A percentile compares a stretch with the other conserved stretches of the same genome.
These are phyloP conservation scores for Corythornis leucogaster DNA, from an alignment of 2,797 vertebrate genomes.

Conservation along the genomic window DNA sequence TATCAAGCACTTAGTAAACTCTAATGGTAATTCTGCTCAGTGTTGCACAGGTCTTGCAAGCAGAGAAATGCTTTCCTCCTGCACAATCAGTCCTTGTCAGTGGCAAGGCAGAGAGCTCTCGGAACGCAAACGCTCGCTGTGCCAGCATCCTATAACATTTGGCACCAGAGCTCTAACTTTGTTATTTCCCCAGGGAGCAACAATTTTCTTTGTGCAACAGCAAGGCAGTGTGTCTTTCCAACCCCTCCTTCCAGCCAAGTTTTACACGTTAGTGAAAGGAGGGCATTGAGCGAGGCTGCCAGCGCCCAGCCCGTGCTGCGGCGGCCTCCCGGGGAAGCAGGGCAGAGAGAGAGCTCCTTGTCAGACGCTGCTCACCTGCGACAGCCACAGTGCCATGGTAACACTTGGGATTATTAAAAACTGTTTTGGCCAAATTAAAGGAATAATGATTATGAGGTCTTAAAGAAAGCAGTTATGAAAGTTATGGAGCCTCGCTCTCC, in stretches of 20 bases:
- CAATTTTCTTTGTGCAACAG: slow-evolving; percentile 37
- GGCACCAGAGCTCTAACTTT: slow-evolving; percentile 18
- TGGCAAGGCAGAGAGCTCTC: slow-evolving; percentile 30
- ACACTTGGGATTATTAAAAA: background rate
- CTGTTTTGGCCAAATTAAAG: background rate
- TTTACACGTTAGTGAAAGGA: slow-evolving; percentile 25
- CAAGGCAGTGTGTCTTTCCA: background rate
- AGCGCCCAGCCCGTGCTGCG: rapidly evolving
- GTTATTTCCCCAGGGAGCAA: slow-evolving; percentile 45
- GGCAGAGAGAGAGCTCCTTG: slow-evolving; percentile 7
- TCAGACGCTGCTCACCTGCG: background rate
- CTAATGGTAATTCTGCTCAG: background rate
- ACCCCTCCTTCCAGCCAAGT: background rate
- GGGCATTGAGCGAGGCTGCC: background rate
- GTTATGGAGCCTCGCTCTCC: rapidly evolving
- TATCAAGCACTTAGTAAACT: background rate
- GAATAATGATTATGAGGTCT: background rate
- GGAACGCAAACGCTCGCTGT: slow-evolving; percentile 4
- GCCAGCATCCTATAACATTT: background rate
- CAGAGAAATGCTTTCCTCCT: background rate
- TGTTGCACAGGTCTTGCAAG: background rate
- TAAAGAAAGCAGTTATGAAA: background rate
- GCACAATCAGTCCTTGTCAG: slow-evolving; percentile 62
- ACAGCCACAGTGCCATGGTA: background rate
- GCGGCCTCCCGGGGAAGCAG: background rate